Evolutionary conservation across 92 coral and sea anemone genomes (phyloP).

Genomic region (Heteractis magnifica): DNA sequence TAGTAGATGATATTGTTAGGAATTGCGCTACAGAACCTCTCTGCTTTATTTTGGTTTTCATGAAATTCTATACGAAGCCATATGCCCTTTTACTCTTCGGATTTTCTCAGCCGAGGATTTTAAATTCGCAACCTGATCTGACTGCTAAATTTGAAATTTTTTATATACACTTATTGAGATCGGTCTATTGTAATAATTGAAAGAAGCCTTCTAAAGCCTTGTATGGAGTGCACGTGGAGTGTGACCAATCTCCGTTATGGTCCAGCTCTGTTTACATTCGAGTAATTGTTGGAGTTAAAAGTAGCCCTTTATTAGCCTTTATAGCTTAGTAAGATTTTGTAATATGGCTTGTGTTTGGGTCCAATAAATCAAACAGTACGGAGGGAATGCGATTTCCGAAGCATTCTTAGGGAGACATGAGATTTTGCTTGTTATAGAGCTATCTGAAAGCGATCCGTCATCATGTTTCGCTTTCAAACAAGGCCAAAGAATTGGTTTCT

Average conservation of each 20-base stretch:
- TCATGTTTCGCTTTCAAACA: conserved; percentile 12
- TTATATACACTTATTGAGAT: conserved; percentile 19
- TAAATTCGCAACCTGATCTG: conserved; percentile 28
- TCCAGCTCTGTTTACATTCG: conserved; percentile 37
- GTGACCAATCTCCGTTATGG: conserved; percentile 37
- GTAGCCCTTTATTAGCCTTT: conserved; percentile 28
- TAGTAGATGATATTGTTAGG: background rate
- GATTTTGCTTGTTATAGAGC: conserved; percentile 6
- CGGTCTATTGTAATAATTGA: conserved; percentile 31
- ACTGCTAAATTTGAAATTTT: conserved; percentile 14
- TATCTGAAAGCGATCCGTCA: conserved; percentile 31
- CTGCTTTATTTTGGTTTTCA: conserved; percentile 10
- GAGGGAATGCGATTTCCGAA: conserved; percentile 1
- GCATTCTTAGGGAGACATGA: background rate
- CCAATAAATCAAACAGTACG: conserved; percentile 6
- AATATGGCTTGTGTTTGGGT: conserved; percentile 9
- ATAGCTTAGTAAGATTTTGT: conserved; percentile 17
- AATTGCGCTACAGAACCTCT: background rate
- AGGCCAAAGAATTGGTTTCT: background rate
- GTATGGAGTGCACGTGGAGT: conserved; percentile 44
- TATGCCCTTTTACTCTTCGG: conserved; percentile 1
- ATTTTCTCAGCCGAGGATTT: conserved; percentile 22
- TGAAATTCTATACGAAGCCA: conserved; percentile 27
- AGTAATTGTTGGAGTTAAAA: conserved; percentile 23
- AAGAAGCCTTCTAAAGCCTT: conserved; percentile 35